Evolutionary conservation across 1,140 invertebrate genomes (phyloP), one percentile per base, ranked within the genome.

Genomic region (Ceratina australensis): DNA sequence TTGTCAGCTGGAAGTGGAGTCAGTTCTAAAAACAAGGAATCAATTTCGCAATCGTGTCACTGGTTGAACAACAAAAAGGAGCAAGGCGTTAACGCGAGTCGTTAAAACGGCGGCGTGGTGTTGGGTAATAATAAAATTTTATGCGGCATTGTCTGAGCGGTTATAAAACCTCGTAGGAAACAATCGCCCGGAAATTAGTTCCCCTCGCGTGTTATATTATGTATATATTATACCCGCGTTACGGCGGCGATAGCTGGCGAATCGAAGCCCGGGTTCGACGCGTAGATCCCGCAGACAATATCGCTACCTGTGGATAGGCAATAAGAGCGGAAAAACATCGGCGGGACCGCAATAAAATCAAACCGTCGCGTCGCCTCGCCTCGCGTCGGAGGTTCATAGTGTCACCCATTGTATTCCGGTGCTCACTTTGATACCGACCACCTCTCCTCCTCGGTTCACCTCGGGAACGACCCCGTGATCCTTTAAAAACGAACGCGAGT

Each of bases 331-430:
- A 49, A 67, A 68, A 76, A 82, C 57, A 76, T 54, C 71, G 57
- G 33, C 71, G 57, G 33, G 66, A 66, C 49, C 69, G 73, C 75
- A 83, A 83, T 83, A 83, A 83, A 83, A 83, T 83, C 80, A 83
- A 79, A 79, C 76, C 80, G 59, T 73, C 69, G 15, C 52, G 52
- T 16, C 15, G n/a, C n/a, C n/a, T n/a, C n/a, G n/a, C n/a, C n/a
- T n/a, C n/a, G 15, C 52, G 52, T 16, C 15, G 59, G 64, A 54
- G 54, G 75, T 83, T 83, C 80, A 79, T 68, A 74, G 81, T 83
- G 81, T 82, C 81, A 83, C 79, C 80, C 75, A 83, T 83, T 83
- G 81, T 83, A 83, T 83, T 83, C 80, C 28, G 13, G 20, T 18
- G 65, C 18, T 82, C 65, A 28, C 59, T 80, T 76, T 72, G 47